Base-by-base conservation (phyloP, 1,140 invertebrate species). In the Eubasilissa regina region DNA sequence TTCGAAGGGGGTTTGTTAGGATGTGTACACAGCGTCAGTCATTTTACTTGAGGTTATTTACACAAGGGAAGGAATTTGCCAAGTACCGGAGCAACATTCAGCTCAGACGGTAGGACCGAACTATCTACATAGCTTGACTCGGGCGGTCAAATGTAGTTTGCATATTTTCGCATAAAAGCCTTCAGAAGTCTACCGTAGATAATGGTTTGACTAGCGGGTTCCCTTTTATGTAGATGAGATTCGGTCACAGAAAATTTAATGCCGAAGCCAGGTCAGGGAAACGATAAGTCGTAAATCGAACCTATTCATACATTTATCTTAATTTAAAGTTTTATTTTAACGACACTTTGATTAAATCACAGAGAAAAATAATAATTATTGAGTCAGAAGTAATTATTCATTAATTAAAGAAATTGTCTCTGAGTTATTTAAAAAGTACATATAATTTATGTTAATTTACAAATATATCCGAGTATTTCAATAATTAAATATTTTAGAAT, bases 61-160 rank as follows among this genome's bases (percentile, higher is more conserved):
- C 74, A 56, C 66, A 21, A 60, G 64, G 64, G 76, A 66, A 70
- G 80, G 58, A 70, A 81, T 81, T 77, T 68, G 55, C 68, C 47
- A 44, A 70, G 47, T 21, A 21, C 17, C 17, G 66, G 44, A n/a
- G 45, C 66, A 21, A 44, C 21, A n/a, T 60, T 3, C 44, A 15
- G 44, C 48, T 21, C 56, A 60, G 56, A n/a, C 17, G 25, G 25
- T 6, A 35, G 25, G 25, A 35, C 25, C 25, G 25, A 35, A 35
- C 25, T 35, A 35, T 35, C 25, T 15, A 25, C 35, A 35, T 56
- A 60, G 35, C 75, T 21, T 68, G 75, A 72, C 76, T 62, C 44
- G 55, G 66, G 72, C 73, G 72, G 76, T 81, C 80, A 72, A 81
- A 81, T 78, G 64, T 76, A 81, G 72, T 78, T 81, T 62, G 62